Percentiles rank a stretch among this genome's conserved stretches.
Conservation (phyloP, 2,797 vertebrate genomes). For the Myotis findleyi region DNA sequence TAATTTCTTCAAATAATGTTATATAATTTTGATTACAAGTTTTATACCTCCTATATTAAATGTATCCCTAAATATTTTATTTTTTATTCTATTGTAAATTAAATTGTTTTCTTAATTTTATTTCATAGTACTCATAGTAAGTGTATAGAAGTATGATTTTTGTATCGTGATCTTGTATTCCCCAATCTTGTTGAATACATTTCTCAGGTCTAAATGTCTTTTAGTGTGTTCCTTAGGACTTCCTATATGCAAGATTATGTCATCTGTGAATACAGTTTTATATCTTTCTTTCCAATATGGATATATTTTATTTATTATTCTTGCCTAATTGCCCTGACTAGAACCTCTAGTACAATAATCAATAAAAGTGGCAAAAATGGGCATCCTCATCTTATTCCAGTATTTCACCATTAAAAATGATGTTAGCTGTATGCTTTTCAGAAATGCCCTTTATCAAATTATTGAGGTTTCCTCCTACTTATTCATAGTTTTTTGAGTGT, state of each 20-base stretch:
- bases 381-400: background rate
- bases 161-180: background rate
- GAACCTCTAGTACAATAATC: background rate
- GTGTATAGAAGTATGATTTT: background rate
- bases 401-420: background rate
- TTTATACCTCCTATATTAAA: background rate
- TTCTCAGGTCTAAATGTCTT: background rate
- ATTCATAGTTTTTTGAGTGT: background rate
- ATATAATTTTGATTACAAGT: background rate
- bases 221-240: background rate
- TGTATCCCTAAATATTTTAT: constrained; percentile 9
- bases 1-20: background rate
- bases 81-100: background rate
- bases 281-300: background rate
- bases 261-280: background rate
- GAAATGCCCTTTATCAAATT: background rate
- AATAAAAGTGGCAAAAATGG: background rate
- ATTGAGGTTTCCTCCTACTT: background rate
- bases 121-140: background rate
- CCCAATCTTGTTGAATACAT: background rate
- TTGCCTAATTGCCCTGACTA: background rate
- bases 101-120: background rate
- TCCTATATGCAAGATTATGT: background rate
- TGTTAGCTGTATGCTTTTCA: background rate
- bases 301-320: constrained; percentile 10